These are phyloP conservation scores for Allobates femoralis DNA, from an alignment of 2,797 vertebrate genomes.

Conservation along the genomic window DNA sequence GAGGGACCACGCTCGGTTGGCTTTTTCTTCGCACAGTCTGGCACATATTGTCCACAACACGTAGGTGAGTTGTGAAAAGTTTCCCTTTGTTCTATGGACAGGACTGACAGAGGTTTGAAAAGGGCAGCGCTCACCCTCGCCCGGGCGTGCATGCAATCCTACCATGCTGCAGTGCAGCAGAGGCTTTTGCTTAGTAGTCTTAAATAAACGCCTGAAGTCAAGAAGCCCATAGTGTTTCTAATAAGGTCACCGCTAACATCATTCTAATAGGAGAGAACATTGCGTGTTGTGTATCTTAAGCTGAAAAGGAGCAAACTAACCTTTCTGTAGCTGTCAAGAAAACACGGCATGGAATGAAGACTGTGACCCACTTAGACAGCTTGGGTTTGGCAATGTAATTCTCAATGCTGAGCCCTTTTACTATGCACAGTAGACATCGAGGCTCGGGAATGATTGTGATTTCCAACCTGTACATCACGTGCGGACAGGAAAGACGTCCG, in stretches of 20 bases:
- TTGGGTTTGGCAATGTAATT: background rate
- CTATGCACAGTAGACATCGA: background rate
- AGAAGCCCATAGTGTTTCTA: constrained; percentile 72
- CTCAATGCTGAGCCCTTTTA: background rate
- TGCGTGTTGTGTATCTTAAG: constrained; percentile 66
- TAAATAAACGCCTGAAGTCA: constrained; percentile 71
- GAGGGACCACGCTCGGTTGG: background rate
- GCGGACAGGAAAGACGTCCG: too few species aligned
- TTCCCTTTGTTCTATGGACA: constrained; percentile 64
- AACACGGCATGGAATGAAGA: constrained; percentile 20
- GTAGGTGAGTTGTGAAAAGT: background rate
- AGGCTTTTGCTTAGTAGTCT: constrained; percentile 66
- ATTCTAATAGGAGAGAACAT: constrained; percentile 68
- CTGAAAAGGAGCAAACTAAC: constrained; percentile 51
- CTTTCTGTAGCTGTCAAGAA: constrained; percentile 54
- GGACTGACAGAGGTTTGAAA: constrained; percentile 76
- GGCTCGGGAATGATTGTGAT: background rate
- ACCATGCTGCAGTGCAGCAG: constrained; percentile 66
- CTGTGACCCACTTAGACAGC: constrained; percentile 23
- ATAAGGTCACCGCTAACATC: constrained; percentile 76
- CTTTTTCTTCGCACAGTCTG: background rate
- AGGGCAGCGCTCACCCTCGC: constrained; percentile 66
- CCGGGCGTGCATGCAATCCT: constrained; percentile 69
- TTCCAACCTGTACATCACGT: too few species aligned
- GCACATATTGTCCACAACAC: background rate